These are phyloP conservation scores for Ichneumoninae sp. DNA, from an alignment of 2,888 invertebrate genomes.

Conservation along the genomic window DNA sequence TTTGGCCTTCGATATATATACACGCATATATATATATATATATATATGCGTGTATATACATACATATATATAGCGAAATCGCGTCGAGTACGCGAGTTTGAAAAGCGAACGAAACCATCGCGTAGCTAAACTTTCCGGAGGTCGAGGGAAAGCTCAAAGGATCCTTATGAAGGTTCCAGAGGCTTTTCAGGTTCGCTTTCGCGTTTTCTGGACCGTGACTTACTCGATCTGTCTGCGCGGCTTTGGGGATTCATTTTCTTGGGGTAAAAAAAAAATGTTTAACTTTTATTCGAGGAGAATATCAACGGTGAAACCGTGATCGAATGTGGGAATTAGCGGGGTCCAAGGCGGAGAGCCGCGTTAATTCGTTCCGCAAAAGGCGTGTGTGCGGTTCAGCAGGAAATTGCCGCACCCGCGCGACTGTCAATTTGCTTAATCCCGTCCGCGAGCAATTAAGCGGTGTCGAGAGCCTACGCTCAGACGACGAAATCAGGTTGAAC, in stretches of 20 bases:
- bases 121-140: slow-evolving; percentile 48
- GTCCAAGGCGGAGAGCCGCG: neutral
- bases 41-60: no score
- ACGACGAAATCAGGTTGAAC: slow-evolving; percentile 17
- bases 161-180: slow-evolving; percentile 10
- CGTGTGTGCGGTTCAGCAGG: slow-evolving; percentile 17
- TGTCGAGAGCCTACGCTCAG: slow-evolving; percentile 42
- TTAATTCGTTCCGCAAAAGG: slow-evolving; percentile 35
- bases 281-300: neutral
- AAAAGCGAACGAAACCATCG: slow-evolving; percentile 19
- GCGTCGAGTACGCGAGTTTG: slow-evolving; percentile 22
- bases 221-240: neutral
- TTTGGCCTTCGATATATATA: slow-evolving; percentile 30
- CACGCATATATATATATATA: neutral
- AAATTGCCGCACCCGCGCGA: slow-evolving; percentile 14
- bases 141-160: slow-evolving; percentile 25
- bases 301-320: neutral
- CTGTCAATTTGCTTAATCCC: slow-evolving; percentile 59
- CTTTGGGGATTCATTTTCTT: neutral
- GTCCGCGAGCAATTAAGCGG: slow-evolving; percentile 62
- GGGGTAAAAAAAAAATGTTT: no score
- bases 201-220: neutral
- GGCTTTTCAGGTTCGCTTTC: slow-evolving; percentile 9
- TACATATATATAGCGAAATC: neutral
- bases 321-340: neutral